Percentiles rank a stretch among this genome's conserved stretches.
Conservation (phyloP, 2,797 vertebrate species). For the Oceanodroma leucorhoa region DNA sequence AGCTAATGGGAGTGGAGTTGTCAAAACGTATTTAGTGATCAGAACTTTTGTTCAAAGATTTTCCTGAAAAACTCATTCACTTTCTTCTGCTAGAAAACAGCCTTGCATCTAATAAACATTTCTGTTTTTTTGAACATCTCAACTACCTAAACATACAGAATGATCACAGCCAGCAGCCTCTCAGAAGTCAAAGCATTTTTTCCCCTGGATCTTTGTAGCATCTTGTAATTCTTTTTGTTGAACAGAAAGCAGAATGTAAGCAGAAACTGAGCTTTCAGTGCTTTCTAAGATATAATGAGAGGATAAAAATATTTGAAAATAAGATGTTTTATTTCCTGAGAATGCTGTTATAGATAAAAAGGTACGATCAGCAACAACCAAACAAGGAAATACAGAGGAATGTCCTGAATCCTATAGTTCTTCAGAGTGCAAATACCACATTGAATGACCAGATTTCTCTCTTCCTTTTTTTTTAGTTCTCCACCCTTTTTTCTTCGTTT, state of each 20-base stretch:
- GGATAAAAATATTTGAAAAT: background rate
- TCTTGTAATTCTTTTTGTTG: background rate
- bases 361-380: background rate
- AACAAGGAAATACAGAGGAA: background rate
- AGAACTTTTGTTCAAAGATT: background rate
- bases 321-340: background rate
- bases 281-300: background rate
- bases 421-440: background rate
- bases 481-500: rapidly evolving
- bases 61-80: background rate
- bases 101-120: background rate
- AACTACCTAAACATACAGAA: background rate
- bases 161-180: background rate
- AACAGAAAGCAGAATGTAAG: background rate
- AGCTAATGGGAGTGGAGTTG: background rate
- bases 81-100: background rate
- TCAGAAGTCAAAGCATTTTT: background rate
- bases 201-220: background rate
- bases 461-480: no score
- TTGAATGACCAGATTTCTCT: background rate
- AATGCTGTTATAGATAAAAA: background rate
- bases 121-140: background rate
- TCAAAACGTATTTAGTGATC: background rate
- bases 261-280: background rate
- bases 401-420: background rate